These are phyloP conservation scores for Epirrhoe tristata DNA, from an alignment of 2,888 invertebrate species.

Conservation along the genomic window DNA sequence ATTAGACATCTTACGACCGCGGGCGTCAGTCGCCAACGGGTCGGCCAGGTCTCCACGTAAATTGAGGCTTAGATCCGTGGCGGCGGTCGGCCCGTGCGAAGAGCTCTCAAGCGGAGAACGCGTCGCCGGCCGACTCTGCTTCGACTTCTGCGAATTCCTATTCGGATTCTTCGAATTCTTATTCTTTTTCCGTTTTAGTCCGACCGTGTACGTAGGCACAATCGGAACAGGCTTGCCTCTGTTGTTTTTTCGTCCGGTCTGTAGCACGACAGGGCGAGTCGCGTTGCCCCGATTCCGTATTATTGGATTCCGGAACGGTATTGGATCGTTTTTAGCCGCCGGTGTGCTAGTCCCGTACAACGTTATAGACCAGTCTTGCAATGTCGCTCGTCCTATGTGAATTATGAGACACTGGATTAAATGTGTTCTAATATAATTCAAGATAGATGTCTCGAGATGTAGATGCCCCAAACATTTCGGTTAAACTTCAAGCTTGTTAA, in stretches of 20 bases:
- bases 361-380: conserved; percentile 97
- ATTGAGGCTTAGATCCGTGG: conserved; percentile 75
- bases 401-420: conserved; percentile 30
- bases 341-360: conserved; percentile 94
- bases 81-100: conserved; percentile 61
- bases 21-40: conserved; percentile 69
- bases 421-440: background rate
- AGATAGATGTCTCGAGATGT: conserved; percentile 6
- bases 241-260: conserved; percentile 73
- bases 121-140: conserved; percentile 83
- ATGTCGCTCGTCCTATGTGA: conserved; percentile 91
- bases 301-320: conserved; percentile 81
- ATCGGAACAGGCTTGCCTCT: conserved; percentile 72
- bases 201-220: conserved; percentile 77
- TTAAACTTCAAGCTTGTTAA: conserved; percentile 34
- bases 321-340: conserved; percentile 87
- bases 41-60: conserved; percentile 72
- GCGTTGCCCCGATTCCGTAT: conserved; percentile 74
- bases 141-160: conserved; percentile 79
- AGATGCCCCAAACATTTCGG: conserved; percentile 23
- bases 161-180: conserved; percentile 85
- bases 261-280: conserved; percentile 75
- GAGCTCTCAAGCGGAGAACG: conserved; percentile 83
- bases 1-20: conserved; percentile 87
- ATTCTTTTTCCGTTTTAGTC: conserved; percentile 82